Evolutionary conservation across 2,113 vertebrate species (phyloP).

Genomic region (Salvelinus sp.): DNA sequence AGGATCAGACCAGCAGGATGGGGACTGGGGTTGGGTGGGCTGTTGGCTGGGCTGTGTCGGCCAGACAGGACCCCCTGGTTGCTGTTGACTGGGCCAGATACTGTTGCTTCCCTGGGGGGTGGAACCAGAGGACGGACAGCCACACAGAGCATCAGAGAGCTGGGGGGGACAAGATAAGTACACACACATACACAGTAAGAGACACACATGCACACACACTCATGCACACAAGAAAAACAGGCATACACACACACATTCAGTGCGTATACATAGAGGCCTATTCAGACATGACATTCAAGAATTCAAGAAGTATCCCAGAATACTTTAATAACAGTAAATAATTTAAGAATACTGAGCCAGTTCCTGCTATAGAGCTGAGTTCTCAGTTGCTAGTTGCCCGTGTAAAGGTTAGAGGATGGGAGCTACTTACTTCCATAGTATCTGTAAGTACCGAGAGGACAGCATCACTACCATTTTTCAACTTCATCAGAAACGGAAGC

Average conservation of each 20-base stretch:
- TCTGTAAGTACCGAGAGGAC: constrained; percentile 24
- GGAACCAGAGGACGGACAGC: constrained; percentile 50
- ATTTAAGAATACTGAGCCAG: no score
- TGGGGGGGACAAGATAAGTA: constrained; percentile 3
- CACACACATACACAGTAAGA: constrained; percentile 45
- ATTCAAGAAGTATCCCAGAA: constrained; percentile 32
- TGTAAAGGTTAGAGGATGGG: constrained; percentile 41
- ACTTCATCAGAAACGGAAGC: background rate
- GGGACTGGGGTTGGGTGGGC: constrained; percentile 48
- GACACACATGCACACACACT: no score
- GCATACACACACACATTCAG: background rate
- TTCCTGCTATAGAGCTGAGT: background rate
- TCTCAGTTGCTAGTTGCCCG: background rate
- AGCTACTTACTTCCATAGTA: constrained; percentile 69
- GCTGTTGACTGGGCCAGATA: constrained; percentile 59
- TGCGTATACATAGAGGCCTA: no score
- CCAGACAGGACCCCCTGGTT: constrained; percentile 10
- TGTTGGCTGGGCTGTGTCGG: constrained; percentile 59
- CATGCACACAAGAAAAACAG: constrained; percentile 50
- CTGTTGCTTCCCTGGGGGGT: constrained; percentile 56
- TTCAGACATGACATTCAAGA: no score
- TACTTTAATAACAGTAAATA: no score
- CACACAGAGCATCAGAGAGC: no score
- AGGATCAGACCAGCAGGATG: constrained; percentile 54
- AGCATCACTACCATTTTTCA: background rate